A percentile compares a stretch with the other conserved stretches of the same genome.
These are phyloP conservation scores for Sebastes vulpes DNA, from an alignment of 2,797 vertebrate species.

Conservation along the genomic window DNA sequence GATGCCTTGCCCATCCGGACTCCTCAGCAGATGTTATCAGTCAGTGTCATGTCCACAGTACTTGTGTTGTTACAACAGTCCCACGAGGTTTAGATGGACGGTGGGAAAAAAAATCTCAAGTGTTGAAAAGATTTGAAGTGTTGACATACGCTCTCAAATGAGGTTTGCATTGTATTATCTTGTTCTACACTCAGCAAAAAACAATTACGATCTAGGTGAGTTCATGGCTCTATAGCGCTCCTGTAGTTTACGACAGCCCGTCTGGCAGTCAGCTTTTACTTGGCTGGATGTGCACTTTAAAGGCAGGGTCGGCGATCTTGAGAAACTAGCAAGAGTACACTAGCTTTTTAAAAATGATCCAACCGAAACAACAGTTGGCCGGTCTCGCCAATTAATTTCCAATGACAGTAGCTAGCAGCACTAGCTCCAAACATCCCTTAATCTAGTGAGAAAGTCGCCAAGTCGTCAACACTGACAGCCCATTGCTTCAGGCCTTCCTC, in stretches of 20 bases:
- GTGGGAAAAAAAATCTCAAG: conserved; percentile 20
- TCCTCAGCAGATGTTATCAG: conserved; percentile 66
- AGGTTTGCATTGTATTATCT: conserved; percentile 18
- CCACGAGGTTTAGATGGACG: conserved; percentile 30
- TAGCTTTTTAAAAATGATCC: no score
- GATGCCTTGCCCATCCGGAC: conserved; percentile 45
- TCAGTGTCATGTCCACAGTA: conserved; percentile 44
- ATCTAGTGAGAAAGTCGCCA: no score
- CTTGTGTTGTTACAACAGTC: conserved; percentile 27
- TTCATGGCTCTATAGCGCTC: not conserved
- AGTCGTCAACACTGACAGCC: no score
- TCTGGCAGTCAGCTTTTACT: not conserved
- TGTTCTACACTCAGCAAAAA: conserved; percentile 22
- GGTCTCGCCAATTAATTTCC: no score
- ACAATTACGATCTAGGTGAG: not conserved
- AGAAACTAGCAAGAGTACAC: no score
- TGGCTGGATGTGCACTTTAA: not conserved
- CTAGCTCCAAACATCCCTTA: no score
- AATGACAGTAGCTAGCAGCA: no score
- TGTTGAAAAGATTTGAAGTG: conserved; percentile 30
- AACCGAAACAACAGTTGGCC: no score
- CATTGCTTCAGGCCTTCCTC: no score
- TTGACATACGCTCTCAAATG: conserved; percentile 35
- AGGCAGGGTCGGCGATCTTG: no score
- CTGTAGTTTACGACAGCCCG: not conserved